Evolutionary conservation across 2,113 vertebrate genomes (phyloP).

Genomic region (Podarcis muralis): DNA sequence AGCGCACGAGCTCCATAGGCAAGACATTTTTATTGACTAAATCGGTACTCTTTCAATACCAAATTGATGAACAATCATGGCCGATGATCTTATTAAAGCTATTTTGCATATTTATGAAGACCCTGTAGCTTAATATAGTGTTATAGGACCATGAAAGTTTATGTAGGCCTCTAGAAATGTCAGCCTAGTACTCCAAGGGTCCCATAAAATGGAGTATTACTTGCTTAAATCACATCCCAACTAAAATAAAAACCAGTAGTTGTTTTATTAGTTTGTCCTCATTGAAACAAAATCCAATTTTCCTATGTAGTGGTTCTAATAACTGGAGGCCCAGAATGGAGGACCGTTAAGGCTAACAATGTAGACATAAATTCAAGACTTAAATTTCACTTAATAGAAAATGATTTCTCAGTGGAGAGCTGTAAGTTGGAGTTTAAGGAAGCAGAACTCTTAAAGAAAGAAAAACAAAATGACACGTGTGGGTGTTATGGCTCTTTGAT

Average conservation of each 20-base stretch:
- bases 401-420: conserved; percentile 30
- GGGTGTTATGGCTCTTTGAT: background rate
- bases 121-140: conserved; percentile 57
- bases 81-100: conserved; percentile 51
- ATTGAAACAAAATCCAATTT: conserved; percentile 48
- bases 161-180: conserved; percentile 59
- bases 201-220: conserved; percentile 52
- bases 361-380: conserved; percentile 22
- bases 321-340: conserved; percentile 28
- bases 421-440: background rate
- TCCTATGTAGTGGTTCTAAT: conserved; percentile 17
- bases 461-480: background rate
- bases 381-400: conserved; percentile 40
- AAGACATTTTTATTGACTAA: conserved; percentile 56
- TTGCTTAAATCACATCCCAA: conserved; percentile 39
- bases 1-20: conserved; percentile 31
- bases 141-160: conserved; percentile 60
- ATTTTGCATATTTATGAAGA: conserved; percentile 64
- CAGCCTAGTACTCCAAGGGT: conserved; percentile 53
- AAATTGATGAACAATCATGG: conserved; percentile 57
- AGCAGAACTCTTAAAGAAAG: background rate
- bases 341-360: background rate
- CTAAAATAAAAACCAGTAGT: conserved; percentile 47
- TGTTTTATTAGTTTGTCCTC: conserved; percentile 36
- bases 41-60: conserved; percentile 58